A percentile compares a stretch with the other conserved stretches of the same genome.
phyloP scores from a whole-genome alignment of 2,797 vertebrate species.

The Lycodopsis pacificus region DNA sequence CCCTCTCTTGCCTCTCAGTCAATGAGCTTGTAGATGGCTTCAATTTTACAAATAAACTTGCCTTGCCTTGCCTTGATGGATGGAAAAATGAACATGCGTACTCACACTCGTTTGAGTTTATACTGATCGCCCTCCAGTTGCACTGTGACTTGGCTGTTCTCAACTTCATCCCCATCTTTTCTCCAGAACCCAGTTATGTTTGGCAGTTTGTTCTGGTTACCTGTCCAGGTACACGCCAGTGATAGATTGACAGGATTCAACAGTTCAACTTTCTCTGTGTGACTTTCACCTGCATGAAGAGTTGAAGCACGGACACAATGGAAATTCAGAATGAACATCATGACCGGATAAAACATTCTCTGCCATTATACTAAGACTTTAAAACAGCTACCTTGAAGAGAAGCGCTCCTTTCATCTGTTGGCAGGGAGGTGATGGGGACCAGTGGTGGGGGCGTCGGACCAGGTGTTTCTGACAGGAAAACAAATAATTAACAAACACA shows the following conservation, averaged over 20 bases:
- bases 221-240: slow-evolving; percentile 83
- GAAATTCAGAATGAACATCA: background rate
- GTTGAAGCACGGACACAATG: slow-evolving; percentile 18
- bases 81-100: slow-evolving; percentile 7
- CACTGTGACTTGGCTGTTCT: slow-evolving; percentile 57
- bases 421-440: slow-evolving; percentile 8
- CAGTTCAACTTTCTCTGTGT: slow-evolving; percentile 67
- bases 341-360: background rate
- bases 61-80: no score
- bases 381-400: slow-evolving; percentile 66
- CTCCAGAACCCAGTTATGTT: slow-evolving; percentile 85
- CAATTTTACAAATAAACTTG: no score
- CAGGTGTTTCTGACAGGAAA: slow-evolving; percentile 50
- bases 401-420: slow-evolving; percentile 34
- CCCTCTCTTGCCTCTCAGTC: no score
- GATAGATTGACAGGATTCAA: slow-evolving; percentile 67
- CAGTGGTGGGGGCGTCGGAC: background rate
- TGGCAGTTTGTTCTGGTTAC: slow-evolving; percentile 32
- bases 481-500: slow-evolving; percentile 3
- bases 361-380: background rate
- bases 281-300: slow-evolving; percentile 65
- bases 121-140: slow-evolving; percentile 66
- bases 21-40: no score
- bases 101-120: slow-evolving; percentile 72
- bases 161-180: slow-evolving; percentile 75